Percentiles rank a stretch among this genome's conserved stretches.
Conservation (phyloP, 2,888 invertebrate genomes). For the Drosophila mulleri region DNA sequence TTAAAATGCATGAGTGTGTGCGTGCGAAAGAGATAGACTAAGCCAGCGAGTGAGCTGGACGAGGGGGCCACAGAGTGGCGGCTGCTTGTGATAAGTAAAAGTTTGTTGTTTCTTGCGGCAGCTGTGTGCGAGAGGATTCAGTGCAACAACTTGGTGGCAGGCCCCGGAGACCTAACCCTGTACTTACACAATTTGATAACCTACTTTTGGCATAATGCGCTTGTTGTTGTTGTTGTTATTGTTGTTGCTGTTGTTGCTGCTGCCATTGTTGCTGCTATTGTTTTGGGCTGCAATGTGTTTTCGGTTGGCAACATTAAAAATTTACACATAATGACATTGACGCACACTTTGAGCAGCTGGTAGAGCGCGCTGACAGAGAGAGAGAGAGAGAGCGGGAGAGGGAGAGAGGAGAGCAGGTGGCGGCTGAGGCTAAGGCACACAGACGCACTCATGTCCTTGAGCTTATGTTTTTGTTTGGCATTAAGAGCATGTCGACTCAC, state of each 20-base stretch:
- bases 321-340: constrained; percentile 75
- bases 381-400: not conserved
- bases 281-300: constrained; percentile 42
- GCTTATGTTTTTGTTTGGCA: constrained; percentile 79
- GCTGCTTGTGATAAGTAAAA: constrained; percentile 56
- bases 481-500: constrained; percentile 74
- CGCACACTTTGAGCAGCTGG: constrained; percentile 40
- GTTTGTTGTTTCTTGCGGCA: constrained; percentile 55
- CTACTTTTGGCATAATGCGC: constrained; percentile 59
- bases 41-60: not conserved
- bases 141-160: constrained; percentile 56
- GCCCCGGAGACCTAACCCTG: constrained; percentile 39
- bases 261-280: constrained; percentile 14
- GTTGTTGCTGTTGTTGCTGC: not conserved
- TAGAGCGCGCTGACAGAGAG: not conserved
- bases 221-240: constrained; percentile 10
- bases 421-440: not conserved
- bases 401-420: not conserved
- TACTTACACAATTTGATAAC: constrained; percentile 75
- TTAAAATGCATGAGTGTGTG: constrained; percentile 42
- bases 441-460: constrained; percentile 64
- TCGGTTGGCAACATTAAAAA: constrained; percentile 72
- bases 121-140: constrained; percentile 46
- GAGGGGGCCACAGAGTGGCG: not conserved
- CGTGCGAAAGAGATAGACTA: not conserved